phyloP scores from a whole-genome alignment of 2,113 vertebrate species.

The Sylvia atricapilla region DNA sequence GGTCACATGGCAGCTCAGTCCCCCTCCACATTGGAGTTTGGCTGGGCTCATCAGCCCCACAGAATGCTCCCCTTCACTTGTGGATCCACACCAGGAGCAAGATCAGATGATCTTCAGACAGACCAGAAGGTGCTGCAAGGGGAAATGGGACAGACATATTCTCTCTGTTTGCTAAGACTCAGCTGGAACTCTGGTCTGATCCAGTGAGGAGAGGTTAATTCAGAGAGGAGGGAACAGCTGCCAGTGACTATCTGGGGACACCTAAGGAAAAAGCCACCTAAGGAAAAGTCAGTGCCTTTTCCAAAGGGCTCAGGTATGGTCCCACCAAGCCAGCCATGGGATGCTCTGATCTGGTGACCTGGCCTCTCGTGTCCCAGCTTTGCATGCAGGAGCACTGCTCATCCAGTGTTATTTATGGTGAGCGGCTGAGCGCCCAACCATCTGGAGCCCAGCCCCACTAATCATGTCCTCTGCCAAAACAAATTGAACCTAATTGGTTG shows the following conservation, averaged over 20 bases:
- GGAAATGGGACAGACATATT: neutral
- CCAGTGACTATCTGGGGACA: neutral
- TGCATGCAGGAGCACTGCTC: neutral
- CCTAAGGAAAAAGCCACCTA: neutral
- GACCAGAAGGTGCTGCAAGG: neutral
- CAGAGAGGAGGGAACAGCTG: neutral
- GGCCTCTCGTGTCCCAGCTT: neutral
- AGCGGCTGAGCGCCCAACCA: slow-evolving; percentile 48
- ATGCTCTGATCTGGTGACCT: neutral
- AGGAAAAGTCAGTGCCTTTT: neutral
- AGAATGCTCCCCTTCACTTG: neutral
- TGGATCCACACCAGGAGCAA: neutral
- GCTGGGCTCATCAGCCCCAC: neutral
- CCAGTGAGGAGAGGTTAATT: neutral
- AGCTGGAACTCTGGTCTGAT: neutral
- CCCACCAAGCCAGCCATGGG: neutral
- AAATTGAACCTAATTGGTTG: slow-evolving; percentile 55
- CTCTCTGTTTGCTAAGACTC: neutral
- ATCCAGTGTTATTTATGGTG: neutral
- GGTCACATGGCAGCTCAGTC: neutral
- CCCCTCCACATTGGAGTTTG: neutral
- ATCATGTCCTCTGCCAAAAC: slow-evolving; percentile 59
- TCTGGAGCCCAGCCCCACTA: slow-evolving; percentile 60
- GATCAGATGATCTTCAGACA: neutral
- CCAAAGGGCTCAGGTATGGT: neutral